Percentiles rank a stretch among this genome's conserved stretches.
phyloP scores from a whole-genome alignment of 2,797 vertebrate genomes.

The Myotis daubentonii region DNA sequence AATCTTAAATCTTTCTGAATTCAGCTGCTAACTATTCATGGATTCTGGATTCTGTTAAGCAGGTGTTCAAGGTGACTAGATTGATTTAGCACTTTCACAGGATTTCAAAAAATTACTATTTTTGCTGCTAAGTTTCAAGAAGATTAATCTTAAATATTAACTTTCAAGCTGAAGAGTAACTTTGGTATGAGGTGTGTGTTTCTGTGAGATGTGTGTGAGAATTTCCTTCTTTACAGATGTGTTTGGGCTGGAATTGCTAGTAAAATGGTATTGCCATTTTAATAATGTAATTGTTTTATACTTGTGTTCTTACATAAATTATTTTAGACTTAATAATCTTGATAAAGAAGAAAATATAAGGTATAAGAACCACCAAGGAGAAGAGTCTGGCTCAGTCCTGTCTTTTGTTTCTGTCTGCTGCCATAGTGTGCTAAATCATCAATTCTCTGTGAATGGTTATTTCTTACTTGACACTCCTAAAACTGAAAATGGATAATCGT shows the following conservation, averaged over 20 bases:
- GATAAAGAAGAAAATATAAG: slow-evolving; percentile 40
- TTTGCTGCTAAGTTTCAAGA: slow-evolving; percentile 52
- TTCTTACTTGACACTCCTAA: slow-evolving; percentile 21
- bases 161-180: slow-evolving; percentile 47
- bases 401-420: background rate
- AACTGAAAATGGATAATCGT: slow-evolving; percentile 49
- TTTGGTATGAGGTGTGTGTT: slow-evolving; percentile 9
- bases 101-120: background rate
- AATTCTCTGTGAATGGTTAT: background rate
- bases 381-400: background rate
- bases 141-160: slow-evolving; percentile 26
- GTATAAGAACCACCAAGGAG: background rate
- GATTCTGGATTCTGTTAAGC: slow-evolving; percentile 48
- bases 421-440: background rate
- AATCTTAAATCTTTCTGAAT: slow-evolving; percentile 31
- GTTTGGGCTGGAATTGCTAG: background rate
- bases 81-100: slow-evolving; percentile 35
- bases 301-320: background rate
- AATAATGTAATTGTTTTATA: slow-evolving; percentile 44
- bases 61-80: slow-evolving; percentile 30
- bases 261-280: slow-evolving; percentile 30
- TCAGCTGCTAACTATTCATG: background rate
- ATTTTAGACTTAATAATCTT: slow-evolving; percentile 26
- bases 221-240: background rate
- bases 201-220: background rate